Conservation (phyloP, 1,140 invertebrate species). For the Aphidius ervi region DNA sequence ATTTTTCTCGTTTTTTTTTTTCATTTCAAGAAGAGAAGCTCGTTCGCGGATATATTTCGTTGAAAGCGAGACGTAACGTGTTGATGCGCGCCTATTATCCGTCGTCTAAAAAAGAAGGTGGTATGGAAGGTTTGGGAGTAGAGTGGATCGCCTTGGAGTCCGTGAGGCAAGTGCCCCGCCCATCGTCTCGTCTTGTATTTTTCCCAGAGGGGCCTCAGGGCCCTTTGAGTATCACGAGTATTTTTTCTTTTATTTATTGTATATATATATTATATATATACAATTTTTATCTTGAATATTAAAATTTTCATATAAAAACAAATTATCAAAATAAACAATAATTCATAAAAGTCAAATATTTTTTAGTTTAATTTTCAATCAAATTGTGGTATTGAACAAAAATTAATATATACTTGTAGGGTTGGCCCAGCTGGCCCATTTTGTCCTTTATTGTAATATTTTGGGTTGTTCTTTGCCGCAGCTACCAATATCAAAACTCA, state of each 20-base stretch:
- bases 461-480: too few species aligned
- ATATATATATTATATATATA: not conserved
- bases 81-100: slow-evolving; percentile 47
- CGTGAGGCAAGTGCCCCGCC: slow-evolving; percentile 47
- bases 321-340: too few species aligned
- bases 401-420: too few species aligned
- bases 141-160: slow-evolving; percentile 53
- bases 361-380: too few species aligned
- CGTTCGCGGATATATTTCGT: slow-evolving; percentile 36
- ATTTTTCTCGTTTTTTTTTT: slow-evolving; percentile 11
- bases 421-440: too few species aligned
- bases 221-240: not conserved
- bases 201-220: slow-evolving; percentile 3
- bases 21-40: slow-evolving; percentile 12
- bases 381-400: too few species aligned
- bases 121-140: slow-evolving; percentile 38
- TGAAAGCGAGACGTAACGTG: slow-evolving; percentile 43
- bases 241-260: too few species aligned
- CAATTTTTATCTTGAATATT: too few species aligned
- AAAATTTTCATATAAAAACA: too few species aligned
- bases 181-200: slow-evolving; percentile 47
- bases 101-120: slow-evolving; percentile 34
- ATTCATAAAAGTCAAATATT: too few species aligned
- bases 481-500: too few species aligned
- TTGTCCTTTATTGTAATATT: too few species aligned